phyloP scores from a whole-genome alignment of 2,113 vertebrate genomes.

The Dasyurus viverrinus region DNA sequence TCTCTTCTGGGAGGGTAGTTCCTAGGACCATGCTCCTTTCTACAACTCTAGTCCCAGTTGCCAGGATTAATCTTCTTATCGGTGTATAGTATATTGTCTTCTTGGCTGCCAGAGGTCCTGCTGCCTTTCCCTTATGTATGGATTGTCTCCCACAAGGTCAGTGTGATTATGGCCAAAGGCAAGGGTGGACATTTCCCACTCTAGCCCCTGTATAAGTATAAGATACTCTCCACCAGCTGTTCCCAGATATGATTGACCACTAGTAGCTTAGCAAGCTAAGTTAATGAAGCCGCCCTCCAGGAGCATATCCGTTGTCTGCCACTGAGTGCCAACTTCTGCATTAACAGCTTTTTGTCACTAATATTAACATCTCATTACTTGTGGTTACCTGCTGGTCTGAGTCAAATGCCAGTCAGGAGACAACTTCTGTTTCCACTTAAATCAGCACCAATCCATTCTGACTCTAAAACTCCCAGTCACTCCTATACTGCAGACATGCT shows the following conservation, averaged over 20 bases:
- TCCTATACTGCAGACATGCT: not conserved
- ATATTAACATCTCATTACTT: not conserved
- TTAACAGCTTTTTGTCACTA: not conserved
- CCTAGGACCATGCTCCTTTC: not conserved
- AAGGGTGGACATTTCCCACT: not conserved
- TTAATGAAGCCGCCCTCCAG: not conserved
- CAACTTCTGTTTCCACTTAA: not conserved
- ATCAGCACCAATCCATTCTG: not conserved
- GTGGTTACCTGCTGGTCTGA: not conserved
- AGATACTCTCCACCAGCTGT: not conserved
- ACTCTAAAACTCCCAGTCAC: not conserved
- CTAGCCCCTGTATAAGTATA: not conserved
- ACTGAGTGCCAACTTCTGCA: not conserved
- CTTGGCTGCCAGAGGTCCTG: not conserved
- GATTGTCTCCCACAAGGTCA: too few relatives aligned
- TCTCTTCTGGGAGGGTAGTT: not conserved
- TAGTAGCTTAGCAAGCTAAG: not conserved
- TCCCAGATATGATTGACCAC: not conserved
- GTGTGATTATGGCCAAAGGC: not conserved
- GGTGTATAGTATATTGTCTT: not conserved
- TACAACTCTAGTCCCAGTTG: not conserved
- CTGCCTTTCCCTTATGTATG: not conserved
- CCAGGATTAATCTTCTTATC: not conserved
- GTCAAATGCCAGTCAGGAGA: not conserved
- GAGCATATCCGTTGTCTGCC: not conserved